Percentiles rank a stretch among this genome's conserved stretches.
Evolutionary conservation across 1,140 invertebrate species (phyloP).

Genomic region (Catajapyx aquilonaris): DNA sequence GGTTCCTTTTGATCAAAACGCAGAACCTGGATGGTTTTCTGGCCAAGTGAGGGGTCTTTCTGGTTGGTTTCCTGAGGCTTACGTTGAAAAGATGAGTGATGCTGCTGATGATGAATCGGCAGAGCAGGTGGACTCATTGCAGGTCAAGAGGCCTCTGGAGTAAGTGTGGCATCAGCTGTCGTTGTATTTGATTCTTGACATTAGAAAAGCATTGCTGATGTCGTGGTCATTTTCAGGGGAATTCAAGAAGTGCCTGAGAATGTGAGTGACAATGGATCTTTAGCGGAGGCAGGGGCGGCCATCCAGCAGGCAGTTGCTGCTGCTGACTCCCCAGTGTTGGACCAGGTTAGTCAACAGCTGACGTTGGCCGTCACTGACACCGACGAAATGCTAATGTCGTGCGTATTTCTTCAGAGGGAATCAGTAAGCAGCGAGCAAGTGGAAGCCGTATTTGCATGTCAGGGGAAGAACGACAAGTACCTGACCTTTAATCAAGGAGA

Average conservation of each 20-base stretch:
- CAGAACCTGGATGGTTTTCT: slow-evolving; percentile 92
- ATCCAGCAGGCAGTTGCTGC: slow-evolving; percentile 7
- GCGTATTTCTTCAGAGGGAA: slow-evolving; percentile 4
- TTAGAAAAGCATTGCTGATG: too few relatives aligned
- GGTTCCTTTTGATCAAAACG: slow-evolving; percentile 61
- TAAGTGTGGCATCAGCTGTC: slow-evolving; percentile 12
- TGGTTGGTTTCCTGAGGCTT: slow-evolving; percentile 97
- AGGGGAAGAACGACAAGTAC: slow-evolving; percentile 40
- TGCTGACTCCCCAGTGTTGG: slow-evolving; percentile 6
- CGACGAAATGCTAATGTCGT: slow-evolving; percentile 1
- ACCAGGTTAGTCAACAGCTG: slow-evolving; percentile 14
- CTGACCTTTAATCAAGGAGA: slow-evolving; percentile 45
- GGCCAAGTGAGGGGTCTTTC: slow-evolving; percentile 69
- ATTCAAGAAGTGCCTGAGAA: slow-evolving; percentile 54
- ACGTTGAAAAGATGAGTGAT: slow-evolving; percentile 61
- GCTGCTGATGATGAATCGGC: slow-evolving; percentile 12
- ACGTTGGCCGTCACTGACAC: too few relatives aligned
- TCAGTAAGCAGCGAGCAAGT: slow-evolving; percentile 21
- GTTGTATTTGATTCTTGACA: too few relatives aligned
- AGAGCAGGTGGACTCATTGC: slow-evolving; percentile 8
- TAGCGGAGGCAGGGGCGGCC: slow-evolving; percentile 10
- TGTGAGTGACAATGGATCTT: slow-evolving; percentile 25
- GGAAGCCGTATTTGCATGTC: slow-evolving; percentile 38
- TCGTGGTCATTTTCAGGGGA: too few relatives aligned
- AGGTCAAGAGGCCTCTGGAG: slow-evolving; percentile 26